These are phyloP conservation scores for Mimas tiliae DNA, from an alignment of 2,888 invertebrate genomes.

Conservation along the genomic window DNA sequence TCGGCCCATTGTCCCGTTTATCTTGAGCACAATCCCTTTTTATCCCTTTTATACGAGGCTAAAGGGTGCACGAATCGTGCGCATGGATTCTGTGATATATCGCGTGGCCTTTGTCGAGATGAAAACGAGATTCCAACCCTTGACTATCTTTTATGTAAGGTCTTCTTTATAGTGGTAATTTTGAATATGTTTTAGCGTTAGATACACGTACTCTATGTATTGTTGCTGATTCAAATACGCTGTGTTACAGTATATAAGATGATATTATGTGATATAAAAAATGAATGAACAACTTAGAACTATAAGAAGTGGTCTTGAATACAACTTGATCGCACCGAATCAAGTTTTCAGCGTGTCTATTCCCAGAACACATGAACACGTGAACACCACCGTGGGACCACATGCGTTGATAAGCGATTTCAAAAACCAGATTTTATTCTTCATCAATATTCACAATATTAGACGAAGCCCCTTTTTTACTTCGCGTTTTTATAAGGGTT, in stretches of 20 bases:
- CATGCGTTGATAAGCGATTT: slow-evolving; percentile 70
- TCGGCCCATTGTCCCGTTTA: slow-evolving; percentile 64
- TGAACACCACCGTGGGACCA: slow-evolving; percentile 77
- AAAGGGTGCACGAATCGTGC: slow-evolving; percentile 78
- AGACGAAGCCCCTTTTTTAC: slow-evolving; percentile 79
- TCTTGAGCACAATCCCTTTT: slow-evolving; percentile 69
- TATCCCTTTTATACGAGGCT: slow-evolving; percentile 66
- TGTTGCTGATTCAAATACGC: not conserved
- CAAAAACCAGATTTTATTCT: slow-evolving; percentile 81
- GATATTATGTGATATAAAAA: not conserved
- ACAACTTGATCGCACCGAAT: slow-evolving; percentile 41
- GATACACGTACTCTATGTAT: not conserved
- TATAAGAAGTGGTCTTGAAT: not conserved
- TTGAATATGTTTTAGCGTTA: not conserved
- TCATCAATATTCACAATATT: slow-evolving; percentile 85
- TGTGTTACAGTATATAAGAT: not conserved
- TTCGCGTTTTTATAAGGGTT: slow-evolving; percentile 64
- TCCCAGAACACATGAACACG: slow-evolving; percentile 69
- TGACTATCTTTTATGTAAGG: slow-evolving; percentile 37
- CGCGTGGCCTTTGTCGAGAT: slow-evolving; percentile 76
- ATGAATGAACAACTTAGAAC: not conserved
- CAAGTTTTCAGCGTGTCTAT: slow-evolving; percentile 55
- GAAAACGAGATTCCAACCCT: slow-evolving; percentile 65
- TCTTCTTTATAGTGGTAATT: slow-evolving; percentile 28
- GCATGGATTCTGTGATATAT: slow-evolving; percentile 77